A percentile compares a stretch with the other conserved stretches of the same genome.
phyloP scores from a whole-genome alignment of 2,888 invertebrate genomes.

The Bimastos eiseni region DNA sequence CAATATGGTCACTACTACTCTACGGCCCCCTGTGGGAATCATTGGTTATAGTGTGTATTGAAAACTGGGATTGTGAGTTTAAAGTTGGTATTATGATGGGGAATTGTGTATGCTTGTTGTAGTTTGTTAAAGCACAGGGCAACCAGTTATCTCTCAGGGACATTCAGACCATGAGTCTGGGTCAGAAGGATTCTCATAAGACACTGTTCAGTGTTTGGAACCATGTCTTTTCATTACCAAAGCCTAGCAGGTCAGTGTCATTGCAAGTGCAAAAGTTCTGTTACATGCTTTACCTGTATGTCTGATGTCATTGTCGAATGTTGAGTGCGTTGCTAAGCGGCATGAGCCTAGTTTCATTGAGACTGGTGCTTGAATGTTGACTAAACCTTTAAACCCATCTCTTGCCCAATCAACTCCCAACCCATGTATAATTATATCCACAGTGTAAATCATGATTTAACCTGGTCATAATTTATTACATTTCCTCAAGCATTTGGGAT shows the following conservation, averaged over 20 bases:
- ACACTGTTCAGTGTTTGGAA: slow-evolving; percentile 81
- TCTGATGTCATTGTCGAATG: not conserved
- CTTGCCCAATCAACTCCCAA: too few relatives aligned
- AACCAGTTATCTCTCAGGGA: slow-evolving; percentile 52
- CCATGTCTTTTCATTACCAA: slow-evolving; percentile 73
- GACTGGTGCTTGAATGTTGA: too few relatives aligned
- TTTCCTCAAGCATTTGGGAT: too few relatives aligned
- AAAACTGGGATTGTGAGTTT: not conserved
- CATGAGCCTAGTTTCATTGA: too few relatives aligned
- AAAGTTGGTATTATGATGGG: not conserved
- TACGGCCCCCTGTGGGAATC: too few relatives aligned
- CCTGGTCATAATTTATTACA: too few relatives aligned
- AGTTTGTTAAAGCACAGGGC: slow-evolving; percentile 33
- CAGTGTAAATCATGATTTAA: too few relatives aligned
- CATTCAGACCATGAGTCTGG: slow-evolving; percentile 73
- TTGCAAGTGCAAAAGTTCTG: not conserved
- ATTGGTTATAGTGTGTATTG: not conserved
- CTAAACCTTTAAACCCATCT: too few relatives aligned
- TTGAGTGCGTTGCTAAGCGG: not conserved
- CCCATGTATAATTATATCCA: too few relatives aligned
- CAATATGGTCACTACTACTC: too few relatives aligned
- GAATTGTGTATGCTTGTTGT: not conserved
- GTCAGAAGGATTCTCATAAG: slow-evolving; percentile 84
- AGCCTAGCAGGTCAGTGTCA: slow-evolving; percentile 51
- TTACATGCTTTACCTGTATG: not conserved